Percentiles rank a stretch among this genome's conserved stretches.
Conservation (phyloP, 2,113 vertebrate genomes). For the Bettongia penicillata region DNA sequence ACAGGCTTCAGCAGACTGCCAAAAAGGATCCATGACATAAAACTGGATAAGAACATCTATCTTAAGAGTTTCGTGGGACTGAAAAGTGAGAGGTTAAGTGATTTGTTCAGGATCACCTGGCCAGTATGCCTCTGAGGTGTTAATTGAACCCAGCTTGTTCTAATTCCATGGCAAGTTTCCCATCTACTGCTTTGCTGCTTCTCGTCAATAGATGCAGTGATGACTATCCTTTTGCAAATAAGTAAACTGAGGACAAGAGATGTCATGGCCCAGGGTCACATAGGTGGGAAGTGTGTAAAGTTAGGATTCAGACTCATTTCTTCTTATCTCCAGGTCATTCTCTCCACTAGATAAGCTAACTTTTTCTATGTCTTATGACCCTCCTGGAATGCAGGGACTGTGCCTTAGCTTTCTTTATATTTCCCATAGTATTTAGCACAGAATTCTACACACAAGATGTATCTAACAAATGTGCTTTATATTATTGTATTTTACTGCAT, state of each 20-base stretch:
- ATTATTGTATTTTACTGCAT: background rate
- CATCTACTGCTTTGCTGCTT: no score
- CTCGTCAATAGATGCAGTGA: background rate
- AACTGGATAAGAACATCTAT: no score
- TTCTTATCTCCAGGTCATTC: background rate
- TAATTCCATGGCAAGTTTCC: no score
- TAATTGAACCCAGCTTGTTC: no score
- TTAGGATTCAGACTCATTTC: background rate
- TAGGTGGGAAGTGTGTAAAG: background rate
- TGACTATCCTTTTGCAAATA: background rate
- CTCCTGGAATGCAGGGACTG: background rate
- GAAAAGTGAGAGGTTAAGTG: no score
- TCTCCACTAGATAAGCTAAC: background rate
- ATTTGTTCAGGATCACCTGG: no score
- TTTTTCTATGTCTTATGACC: background rate
- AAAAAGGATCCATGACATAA: no score
- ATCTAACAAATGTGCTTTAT: background rate
- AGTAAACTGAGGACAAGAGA: background rate
- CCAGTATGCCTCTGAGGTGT: no score
- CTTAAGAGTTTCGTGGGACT: no score
- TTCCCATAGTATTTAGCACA: background rate
- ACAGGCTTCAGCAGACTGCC: no score
- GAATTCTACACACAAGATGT: background rate
- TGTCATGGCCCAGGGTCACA: background rate
- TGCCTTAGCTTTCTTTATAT: background rate